A percentile compares a stretch with the other conserved stretches of the same genome.
phyloP scores from a whole-genome alignment of 2,888 invertebrate genomes.

The Hydrotaea diabolus region DNA sequence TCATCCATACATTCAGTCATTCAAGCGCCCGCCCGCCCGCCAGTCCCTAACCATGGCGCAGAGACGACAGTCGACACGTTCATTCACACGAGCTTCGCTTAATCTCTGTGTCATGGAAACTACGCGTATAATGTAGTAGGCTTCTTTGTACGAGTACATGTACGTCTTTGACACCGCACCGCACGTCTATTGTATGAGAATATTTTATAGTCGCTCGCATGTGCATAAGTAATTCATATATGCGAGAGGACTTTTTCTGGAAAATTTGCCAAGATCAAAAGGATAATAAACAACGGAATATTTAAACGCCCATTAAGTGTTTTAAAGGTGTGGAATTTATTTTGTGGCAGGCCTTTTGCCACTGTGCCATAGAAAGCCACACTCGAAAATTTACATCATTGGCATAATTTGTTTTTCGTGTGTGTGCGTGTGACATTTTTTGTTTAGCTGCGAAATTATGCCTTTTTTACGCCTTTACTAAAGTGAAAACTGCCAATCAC shows the following conservation, averaged over 20 bases:
- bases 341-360: background rate
- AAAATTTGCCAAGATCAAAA: background rate
- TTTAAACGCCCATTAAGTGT: background rate
- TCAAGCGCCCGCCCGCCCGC: background rate
- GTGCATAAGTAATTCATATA: background rate
- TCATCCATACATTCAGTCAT: no score
- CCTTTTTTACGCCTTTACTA: no score
- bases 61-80: background rate
- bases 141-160: no score
- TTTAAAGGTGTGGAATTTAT: background rate
- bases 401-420: no score
- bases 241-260: background rate
- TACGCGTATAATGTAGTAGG: slow-evolving; percentile 2
- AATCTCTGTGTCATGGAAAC: slow-evolving; percentile 22
- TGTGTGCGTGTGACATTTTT: no score
- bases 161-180: background rate
- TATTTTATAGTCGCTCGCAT: background rate
- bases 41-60: background rate
- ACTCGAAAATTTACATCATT: no score
- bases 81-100: background rate
- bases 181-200: slow-evolving; percentile 11
- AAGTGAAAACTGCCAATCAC: no score
- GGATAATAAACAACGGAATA: background rate
- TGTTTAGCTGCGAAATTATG: no score
- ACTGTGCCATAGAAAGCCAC: no score